Base-by-base conservation (phyloP, 2,888 invertebrate genomes). In the Copidosoma aretas region DNA sequence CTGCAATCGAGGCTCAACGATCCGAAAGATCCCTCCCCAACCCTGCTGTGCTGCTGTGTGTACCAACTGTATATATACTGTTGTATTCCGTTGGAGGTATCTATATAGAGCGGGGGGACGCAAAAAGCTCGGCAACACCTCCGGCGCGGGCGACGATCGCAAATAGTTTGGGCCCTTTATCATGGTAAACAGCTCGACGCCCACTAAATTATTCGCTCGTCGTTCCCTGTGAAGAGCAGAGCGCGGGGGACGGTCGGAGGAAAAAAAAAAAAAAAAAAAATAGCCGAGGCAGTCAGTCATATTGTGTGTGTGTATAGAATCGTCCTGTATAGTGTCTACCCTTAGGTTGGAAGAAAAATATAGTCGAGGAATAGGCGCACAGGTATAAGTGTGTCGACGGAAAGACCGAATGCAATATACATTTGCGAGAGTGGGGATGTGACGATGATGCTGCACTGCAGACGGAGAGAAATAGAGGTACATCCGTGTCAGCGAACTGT, bases 401-500 rank as follows among this genome's bases (percentile, higher is more conserved):
- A 32, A 32, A 32, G 32, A 32, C 8, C 32, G 8, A 32, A 8
- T 32, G 32, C 32, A 32, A 32, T 8, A 32, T 32, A 8, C 32
- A 32, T 3, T 3, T 8, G 8, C 32, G 32, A 32, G 32, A 32
- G 32, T n/a, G n/a, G n/a, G n/a, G n/a, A n/a, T n/a, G 32, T 5
- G 32, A 5, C 8, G 32, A 32, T 32, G 32, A 32, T 32, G 32
- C 3, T 32, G 32, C 68, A 66, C 39, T 49, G 32, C 65, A 66
- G 59, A 63, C n/a, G 58, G 66, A 68, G 62, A 54, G 62, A 68
- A 66, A 64, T 59, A 53, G 43, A 72, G 41, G 59, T 73, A 72
- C 76, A 75, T 76, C 74, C 76, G 76, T 76, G 76, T 76, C 74
- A 74, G 76, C 76, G 74, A 73, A 74, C 74, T 56, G 57, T n/a